Base-by-base conservation (phyloP, 2,888 invertebrate genomes). In the Digitonthophagus gazella region DNA sequence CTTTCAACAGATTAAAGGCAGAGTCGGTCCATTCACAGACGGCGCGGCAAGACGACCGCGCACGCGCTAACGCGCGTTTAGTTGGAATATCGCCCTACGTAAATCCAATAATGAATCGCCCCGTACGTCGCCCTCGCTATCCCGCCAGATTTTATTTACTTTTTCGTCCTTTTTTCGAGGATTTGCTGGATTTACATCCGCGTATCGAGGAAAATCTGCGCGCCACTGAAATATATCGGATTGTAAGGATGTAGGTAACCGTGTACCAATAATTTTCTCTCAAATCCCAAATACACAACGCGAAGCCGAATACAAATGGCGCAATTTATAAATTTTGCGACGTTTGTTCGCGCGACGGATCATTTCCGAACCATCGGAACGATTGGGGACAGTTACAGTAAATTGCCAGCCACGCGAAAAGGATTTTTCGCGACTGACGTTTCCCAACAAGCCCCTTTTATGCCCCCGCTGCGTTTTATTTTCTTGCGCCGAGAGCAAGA, bases 241-340 rank as follows among this genome's bases (percentile, higher is more conserved):
- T 61, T 61, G 61, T 61, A 61, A 19, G 61, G 61, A 61, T 61
- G 61, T 61, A 61, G 61, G 61, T 61, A 20, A 61, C 18, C 61
- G 61, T 61, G 61, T 61, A 61, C 19, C 61, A 15, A 61, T 61
- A 61, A 61, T 61, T 61, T 61, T 18, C 61, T 61, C 20, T 61
- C 19, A 61, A 61, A 61, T 18, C 19, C 61, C 20, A 20, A 19
- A 61, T 18, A 18, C 54, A 70, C 72, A 71, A 72, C 74, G 74
- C 71, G 73, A 74, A 68, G 71, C 72, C 73, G 74, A 75, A 76
- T 75, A 76, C 75, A 76, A 76, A 76, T 74, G 75, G 71, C 71
- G 74, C 74, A 72, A 76, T 76, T 76, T 76, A 75, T 75, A 75
- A 74, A 75, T 75, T 75, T 75, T 74, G 72, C 74, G 74, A 75